phyloP scores from a whole-genome alignment of 2,113 vertebrate species.

The Nibea albiflora region DNA sequence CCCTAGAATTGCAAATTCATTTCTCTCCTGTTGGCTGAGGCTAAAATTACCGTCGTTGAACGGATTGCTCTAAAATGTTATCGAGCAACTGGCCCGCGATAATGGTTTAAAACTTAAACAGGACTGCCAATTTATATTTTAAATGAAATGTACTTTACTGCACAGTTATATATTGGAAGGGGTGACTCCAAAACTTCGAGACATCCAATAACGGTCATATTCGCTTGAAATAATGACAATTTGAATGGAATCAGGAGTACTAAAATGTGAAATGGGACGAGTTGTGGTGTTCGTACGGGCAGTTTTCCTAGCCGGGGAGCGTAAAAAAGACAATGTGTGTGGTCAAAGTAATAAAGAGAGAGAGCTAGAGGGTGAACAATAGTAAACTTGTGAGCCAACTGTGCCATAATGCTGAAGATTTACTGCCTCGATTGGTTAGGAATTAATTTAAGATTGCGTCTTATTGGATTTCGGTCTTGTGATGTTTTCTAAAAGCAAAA shows the following conservation, averaged over 20 bases:
- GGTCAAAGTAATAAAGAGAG: constrained; percentile 55
- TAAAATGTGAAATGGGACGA: constrained; percentile 30
- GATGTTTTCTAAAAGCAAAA: constrained; percentile 6
- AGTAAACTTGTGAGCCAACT: constrained; percentile 30
- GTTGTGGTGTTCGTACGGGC: constrained; percentile 23
- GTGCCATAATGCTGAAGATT: constrained; percentile 27
- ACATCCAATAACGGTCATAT: not conserved
- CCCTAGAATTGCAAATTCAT: constrained; percentile 59
- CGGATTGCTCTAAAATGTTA: constrained; percentile 33
- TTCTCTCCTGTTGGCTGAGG: constrained; percentile 33
- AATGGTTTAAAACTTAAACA: constrained; percentile 43
- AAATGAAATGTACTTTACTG: constrained; percentile 26
- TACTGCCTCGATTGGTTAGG: constrained; percentile 7
- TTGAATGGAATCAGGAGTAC: constrained; percentile 28
- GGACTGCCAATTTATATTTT: constrained; percentile 31
- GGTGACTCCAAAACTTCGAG: not conserved
- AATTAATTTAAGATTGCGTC: constrained; percentile 9
- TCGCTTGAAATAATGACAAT: constrained; percentile 30
- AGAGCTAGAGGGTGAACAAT: constrained; percentile 37
- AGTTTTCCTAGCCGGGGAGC: constrained; percentile 24
- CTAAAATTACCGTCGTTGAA: constrained; percentile 47
- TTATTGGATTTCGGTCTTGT: constrained; percentile 12
- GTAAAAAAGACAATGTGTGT: constrained; percentile 56
- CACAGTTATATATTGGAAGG: not conserved
- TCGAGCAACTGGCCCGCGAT: constrained; percentile 43